Percentiles rank a stretch among this genome's conserved stretches.
These are phyloP conservation scores for Eledona agricola DNA, from an alignment of 2,888 invertebrate species.

Conservation along the genomic window DNA sequence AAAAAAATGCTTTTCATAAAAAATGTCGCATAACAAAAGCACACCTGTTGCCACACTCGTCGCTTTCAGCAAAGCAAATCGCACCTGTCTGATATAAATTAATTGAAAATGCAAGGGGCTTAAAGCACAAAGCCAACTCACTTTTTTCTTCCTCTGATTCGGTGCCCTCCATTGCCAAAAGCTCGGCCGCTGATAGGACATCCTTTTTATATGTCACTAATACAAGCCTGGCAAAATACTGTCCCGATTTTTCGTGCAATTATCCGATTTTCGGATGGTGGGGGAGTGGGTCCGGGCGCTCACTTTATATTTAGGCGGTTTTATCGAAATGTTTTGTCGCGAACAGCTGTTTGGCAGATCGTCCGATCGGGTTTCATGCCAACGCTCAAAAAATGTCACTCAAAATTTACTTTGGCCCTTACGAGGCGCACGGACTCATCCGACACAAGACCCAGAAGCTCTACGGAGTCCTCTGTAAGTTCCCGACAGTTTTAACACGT, in stretches of 20 bases:
- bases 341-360: slow-evolving; percentile 48
- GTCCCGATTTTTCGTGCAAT: slow-evolving; percentile 52
- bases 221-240: slow-evolving; percentile 50
- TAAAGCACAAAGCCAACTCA: slow-evolving; percentile 54
- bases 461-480: slow-evolving; percentile 6
- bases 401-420: slow-evolving; percentile 56
- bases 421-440: slow-evolving; percentile 54
- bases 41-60: too few species aligned
- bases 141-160: slow-evolving; percentile 58
- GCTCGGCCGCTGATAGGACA: slow-evolving; percentile 71
- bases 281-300: slow-evolving; percentile 56
- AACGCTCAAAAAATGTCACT: slow-evolving; percentile 37
- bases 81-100: slow-evolving; percentile 11
- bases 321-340: slow-evolving; percentile 49
- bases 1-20: too few species aligned
- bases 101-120: slow-evolving; percentile 3
- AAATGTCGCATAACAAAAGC: too few species aligned
- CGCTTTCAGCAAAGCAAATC: too few species aligned
- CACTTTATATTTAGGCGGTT: slow-evolving; percentile 59
- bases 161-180: slow-evolving; percentile 67
- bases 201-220: slow-evolving; percentile 50
- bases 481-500: too few species aligned
- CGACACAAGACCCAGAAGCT: slow-evolving; percentile 52
- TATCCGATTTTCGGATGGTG: slow-evolving; percentile 53
- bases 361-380: too few species aligned